Evolutionary conservation across 2,113 vertebrate genomes (phyloP), one percentile per base, ranked within the genome.

Genomic region (Scomber scombrus): DNA sequence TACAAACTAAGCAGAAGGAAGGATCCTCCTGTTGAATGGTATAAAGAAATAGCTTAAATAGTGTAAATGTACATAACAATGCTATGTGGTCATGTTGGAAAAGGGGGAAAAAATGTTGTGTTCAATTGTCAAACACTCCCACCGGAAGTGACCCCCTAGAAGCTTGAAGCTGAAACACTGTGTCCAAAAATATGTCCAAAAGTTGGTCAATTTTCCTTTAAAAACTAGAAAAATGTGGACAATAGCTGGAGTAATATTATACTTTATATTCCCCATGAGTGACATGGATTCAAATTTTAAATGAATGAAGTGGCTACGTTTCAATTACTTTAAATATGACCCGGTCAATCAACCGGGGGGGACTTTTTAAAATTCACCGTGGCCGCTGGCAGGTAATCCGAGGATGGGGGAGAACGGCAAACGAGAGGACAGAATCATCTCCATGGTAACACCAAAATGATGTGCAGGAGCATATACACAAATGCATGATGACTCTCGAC

Each of bases 401-500:
- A 69, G 71, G 52, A 75, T 49, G 46, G 56, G 56, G 31, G 51
- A 82, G 74, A 66, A 47, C 45, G 63, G 65, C 80, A 86, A 88
- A 91, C 79, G 81, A 71, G 72, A 84, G 75, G 75, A 82, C 86
- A 63, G 64, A 66, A 62, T 76, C 82, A 67, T 93, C 73, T 54
- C 87, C 88, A 93, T 93, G 90, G 89, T 65, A 90, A 93, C 87
- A 2, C 11, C 77, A 81, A 66, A 83, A 54, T 83, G 65, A 87
- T 82, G 75, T 85, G 83, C 67, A 40, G 49, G 63, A 73, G 60
- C 62, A 58, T 19, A 63, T 7, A 51, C 54, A 73, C 54, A 71
- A 82, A 86, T 84, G 86, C 90, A 86, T 77, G 75, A 62, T 78
- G 75, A 89, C 74, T 83, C 29, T 57, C 51, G 78, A 66, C 62